Base-by-base conservation (phyloP, 2,113 vertebrate species). In the Chloebia gouldiae region DNA sequence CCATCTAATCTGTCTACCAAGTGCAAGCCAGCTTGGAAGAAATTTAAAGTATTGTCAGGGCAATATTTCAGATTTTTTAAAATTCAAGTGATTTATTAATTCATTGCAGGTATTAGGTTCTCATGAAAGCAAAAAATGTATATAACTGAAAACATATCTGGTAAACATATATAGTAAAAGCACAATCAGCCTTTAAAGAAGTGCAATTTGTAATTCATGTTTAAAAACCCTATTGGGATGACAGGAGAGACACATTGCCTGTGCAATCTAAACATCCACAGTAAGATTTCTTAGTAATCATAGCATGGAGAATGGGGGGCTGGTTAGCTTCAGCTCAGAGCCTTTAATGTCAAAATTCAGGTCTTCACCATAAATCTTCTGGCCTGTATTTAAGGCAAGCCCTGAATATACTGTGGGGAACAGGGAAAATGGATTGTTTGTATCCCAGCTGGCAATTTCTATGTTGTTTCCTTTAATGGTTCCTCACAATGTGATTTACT, bases 331-430 rank as follows among this genome's bases (percentile, higher is more conserved):
- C 45, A 72, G 54, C 53, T 91, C 31, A 37, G 57, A 61, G 54
- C 20, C 54, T 77, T 76, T 45, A 82, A 24, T 80, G 51, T 61
- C 49, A 89, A 88, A 82, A 80, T 65, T 73, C 73, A 80, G 10
- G 17, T 66, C 33, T 75, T 68, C 56, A 47, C 40, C 33, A 13
- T 84, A 57, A 92, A 82, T 89, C 39, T 70, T 66, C 44, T 56
- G 21, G 12, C 70, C 23, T 0, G 0, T 63, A 14, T 81, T 66
- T 50, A 83, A 83, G 42, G 59, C 45, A 83, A 61, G 15, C 37
- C 37, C 24, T 76, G 53, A 57, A 44, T 80, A 10, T 31, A 15
- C 15, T 20, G 51, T 1, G 4, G 49, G 40, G 28, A 80, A 28
- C 28, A 72, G 59, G 13, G 44, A 15, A 72, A 71, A n/a, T 23